phyloP scores from a whole-genome alignment of 92 coral and sea anemone genomes.

The Siderastrea siderea region DNA sequence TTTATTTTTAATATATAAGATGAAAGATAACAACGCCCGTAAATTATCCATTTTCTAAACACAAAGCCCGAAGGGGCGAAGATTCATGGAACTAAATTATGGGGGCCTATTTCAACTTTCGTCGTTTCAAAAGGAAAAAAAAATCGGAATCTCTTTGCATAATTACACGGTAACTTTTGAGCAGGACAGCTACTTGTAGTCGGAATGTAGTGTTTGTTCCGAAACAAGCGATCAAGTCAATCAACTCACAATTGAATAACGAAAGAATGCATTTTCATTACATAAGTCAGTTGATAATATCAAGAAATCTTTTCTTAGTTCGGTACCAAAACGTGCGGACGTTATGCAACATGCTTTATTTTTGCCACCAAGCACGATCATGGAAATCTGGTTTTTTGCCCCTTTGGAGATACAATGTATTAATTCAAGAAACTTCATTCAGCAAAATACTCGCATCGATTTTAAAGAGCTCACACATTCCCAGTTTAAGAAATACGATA shows the following conservation, averaged over 20 bases:
- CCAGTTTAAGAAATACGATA: not conserved
- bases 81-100: too few relatives aligned
- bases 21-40: too few relatives aligned
- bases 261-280: not conserved
- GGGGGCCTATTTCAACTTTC: not conserved
- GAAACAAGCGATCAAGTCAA: not conserved
- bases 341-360: not conserved
- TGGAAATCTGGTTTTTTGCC: not conserved
- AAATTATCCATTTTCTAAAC: too few relatives aligned
- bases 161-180: not conserved
- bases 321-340: not conserved
- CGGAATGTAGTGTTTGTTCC: slow-evolving; percentile 5
- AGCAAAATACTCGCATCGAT: not conserved
- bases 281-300: not conserved
- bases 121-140: not conserved
- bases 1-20: too few relatives aligned
- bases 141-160: not conserved
- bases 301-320: not conserved
- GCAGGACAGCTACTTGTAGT: not conserved
- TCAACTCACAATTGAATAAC: not conserved
- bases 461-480: slow-evolving; percentile 14
- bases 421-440: not conserved
- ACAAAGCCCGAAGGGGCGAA: not conserved
- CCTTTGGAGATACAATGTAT: not conserved
- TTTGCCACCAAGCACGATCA: not conserved